Evolutionary conservation across 1,140 invertebrate species (phyloP), one percentile per base, ranked within the genome.

Genomic region (Xylocopa sonorina): DNA sequence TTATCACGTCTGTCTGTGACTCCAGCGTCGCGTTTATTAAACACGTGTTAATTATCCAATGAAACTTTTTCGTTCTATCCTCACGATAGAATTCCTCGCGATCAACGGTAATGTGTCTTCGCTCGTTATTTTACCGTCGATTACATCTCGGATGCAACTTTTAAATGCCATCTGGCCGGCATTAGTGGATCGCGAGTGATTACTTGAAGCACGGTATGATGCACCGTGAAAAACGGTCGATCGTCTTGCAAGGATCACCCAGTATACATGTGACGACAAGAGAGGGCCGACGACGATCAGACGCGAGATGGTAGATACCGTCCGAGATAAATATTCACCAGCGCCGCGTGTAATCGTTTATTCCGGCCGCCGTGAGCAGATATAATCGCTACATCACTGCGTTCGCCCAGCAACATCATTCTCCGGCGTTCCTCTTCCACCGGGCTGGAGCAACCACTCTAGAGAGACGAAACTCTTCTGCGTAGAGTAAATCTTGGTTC

Each of bases 241-340:
- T 80, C 71, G 43, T 55, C 51, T 46, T 21, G 38, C 57, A 12
- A 48, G 16, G 69, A 55, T 78, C 77, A 78, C 58, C 57, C 68
- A 51, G 76, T 71, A 71, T 78, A 64, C 77, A 73, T 10, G 78
- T 80, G 72, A 80, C 78, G 71, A 66, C 78, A 66, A 80, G 78
- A 57, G 51, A 66, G 71, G 27, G 21, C n/a, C 60, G 18, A 57
- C 62, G 51, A 46, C 46, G 71, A 80, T 79, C 77, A 74, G 77
- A 79, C 71, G 43, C 62, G 53, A 75, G 78, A 80, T 80, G 60
- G 71, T 80, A 80, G 78, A 80, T 80, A 80, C 62, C 67, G 48
- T 51, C 48, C 71, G 78, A 80, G 78, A 80, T 80, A 80, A 80
- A 80, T 80, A 80, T 80, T 80, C 78, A 80, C 60, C 78, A 75